These are phyloP conservation scores for Melanocharis versteri DNA, from an alignment of 2,113 vertebrate species.

Conservation along the genomic window DNA sequence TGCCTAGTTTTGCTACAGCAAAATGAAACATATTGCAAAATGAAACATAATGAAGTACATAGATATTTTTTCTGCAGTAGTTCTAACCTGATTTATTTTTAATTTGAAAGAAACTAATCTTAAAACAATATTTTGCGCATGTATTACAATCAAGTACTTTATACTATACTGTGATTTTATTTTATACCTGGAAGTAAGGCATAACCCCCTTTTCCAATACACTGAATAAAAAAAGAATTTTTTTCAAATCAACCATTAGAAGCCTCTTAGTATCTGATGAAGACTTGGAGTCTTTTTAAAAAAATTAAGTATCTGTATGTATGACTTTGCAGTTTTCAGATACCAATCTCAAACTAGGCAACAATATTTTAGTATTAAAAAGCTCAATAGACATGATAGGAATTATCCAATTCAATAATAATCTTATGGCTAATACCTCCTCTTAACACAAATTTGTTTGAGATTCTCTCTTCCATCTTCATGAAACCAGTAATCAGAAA, in stretches of 20 bases:
- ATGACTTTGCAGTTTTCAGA: background rate
- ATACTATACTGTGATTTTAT: background rate
- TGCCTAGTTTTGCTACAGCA: background rate
- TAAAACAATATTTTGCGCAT: background rate
- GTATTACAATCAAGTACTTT: background rate
- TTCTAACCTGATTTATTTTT: background rate
- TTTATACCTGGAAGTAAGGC: background rate
- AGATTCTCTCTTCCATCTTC: slow-evolving; percentile 1
- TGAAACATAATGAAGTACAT: background rate
- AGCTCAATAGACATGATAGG: background rate
- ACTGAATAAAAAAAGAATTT: background rate
- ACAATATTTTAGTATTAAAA: background rate
- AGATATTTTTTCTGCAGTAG: background rate
- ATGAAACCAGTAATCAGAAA: background rate
- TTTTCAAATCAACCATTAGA: background rate
- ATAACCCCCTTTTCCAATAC: background rate
- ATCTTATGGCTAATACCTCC: background rate
- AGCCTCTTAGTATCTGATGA: background rate
- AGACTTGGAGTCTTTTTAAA: background rate
- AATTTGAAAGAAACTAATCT: background rate
- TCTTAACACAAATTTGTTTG: slow-evolving; percentile 3
- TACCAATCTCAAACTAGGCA: background rate
- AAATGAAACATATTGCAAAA: background rate
- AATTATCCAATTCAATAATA: slow-evolving; percentile 16
- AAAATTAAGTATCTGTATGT: background rate